Evolutionary conservation across 2,888 invertebrate genomes (phyloP).

Genomic region (Eupithecia pulchellata): DNA sequence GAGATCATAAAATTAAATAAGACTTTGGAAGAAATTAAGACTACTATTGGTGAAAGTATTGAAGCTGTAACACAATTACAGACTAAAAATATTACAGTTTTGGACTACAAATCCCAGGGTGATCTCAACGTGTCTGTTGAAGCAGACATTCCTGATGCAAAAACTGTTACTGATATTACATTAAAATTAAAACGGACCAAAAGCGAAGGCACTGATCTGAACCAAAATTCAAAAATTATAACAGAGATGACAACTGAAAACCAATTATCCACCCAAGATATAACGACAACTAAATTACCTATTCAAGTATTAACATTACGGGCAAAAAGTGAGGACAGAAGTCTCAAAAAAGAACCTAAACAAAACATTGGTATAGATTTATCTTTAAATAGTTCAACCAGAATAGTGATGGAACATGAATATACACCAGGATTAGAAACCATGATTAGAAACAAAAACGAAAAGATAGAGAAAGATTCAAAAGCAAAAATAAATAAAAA

Average conservation of each 20-base stretch:
- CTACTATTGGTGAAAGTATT: neutral
- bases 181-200: neutral
- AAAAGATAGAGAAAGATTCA: conserved; percentile 2
- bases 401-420: conserved; percentile 4
- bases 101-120: neutral
- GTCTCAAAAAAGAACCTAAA: conserved; percentile 1
- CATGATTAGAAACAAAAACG: neutral
- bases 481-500: neutral
- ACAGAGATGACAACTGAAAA: neutral
- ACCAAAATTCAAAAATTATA: neutral
- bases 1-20: neutral
- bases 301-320: neutral
- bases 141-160: neutral
- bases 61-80: neutral
- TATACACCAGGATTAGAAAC: conserved; percentile 10
- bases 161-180: conserved; percentile 7
- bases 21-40: neutral
- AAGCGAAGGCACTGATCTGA: conserved; percentile 4
- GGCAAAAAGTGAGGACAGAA: conserved; percentile 16
- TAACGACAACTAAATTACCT: neutral
- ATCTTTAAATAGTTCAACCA: neutral
- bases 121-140: neutral
- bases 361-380: neutral
- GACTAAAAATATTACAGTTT: neutral
- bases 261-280: neutral